Base-by-base conservation (phyloP, 2,888 invertebrate species). In the Cryptocheilus praepositus region DNA sequence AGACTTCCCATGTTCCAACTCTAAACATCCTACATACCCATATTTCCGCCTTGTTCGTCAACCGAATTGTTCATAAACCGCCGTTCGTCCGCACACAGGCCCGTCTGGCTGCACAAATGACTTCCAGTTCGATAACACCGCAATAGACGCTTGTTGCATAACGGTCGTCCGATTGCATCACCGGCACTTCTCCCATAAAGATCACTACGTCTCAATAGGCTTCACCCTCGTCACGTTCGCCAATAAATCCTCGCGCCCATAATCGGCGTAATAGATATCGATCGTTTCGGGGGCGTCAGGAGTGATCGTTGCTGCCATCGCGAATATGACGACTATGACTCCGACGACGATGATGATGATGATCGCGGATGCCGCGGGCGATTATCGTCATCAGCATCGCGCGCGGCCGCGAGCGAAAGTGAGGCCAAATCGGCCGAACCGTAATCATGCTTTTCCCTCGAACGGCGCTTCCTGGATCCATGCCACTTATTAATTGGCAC, bases 371-470 rank as follows among this genome's bases (percentile, higher is more conserved):
- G n/a, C n/a, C n/a, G n/a, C n/a, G n/a, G 25, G 25, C 2, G 25
- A 25, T 25, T 25, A 36, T 36, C 36, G 49, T 49, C 49, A 1
- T n/a, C 49, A 19, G 49, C 16, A 36, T 64, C 49, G 22, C 49
- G 16, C 7, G n/a, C 7, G 4, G 5, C 49, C 49, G n/a, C 49
- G 49, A 54, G 70, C 70, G 67, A 74, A 74, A 73, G 73, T 66
- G 64, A 49, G 22, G 43, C 45, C 46, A 56, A 66, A 69, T 66
- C 19, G 28, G 60, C 46, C 51, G 15, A 67, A 22, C 51, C 51
- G 36, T 51, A 62, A 70, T 62, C 53, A 51, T 15, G 28, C 19
- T 53, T 69, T 61, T 53, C n/a, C 58, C 21, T 59, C 56, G 36
- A 56, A 36, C 44, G 4, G 8, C 36, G 44, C 60, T 72, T 73